A percentile compares a stretch with the other conserved stretches of the same genome.
Evolutionary conservation across 2,113 vertebrate species (phyloP).

Genomic region (Ariopsis seemanni): DNA sequence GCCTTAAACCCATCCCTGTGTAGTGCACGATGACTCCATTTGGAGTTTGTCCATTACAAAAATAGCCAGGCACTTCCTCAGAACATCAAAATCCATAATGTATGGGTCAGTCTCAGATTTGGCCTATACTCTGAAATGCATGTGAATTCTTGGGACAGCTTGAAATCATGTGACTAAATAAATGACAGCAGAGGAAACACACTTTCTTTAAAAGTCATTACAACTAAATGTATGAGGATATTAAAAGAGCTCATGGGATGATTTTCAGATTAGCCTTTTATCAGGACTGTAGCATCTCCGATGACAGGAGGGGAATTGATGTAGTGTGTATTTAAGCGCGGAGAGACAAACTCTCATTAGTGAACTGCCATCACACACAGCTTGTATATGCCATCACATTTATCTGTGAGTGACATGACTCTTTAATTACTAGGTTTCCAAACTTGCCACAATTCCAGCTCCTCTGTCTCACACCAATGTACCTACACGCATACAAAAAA

Average conservation of each 20-base stretch:
- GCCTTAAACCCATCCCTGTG: background rate
- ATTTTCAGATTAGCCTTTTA: constrained; percentile 37
- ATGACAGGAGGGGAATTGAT: constrained; percentile 36
- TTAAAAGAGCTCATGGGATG: constrained; percentile 12
- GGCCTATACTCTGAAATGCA: background rate
- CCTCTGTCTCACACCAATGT: background rate
- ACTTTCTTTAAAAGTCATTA: constrained; percentile 21
- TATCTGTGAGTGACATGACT: constrained; percentile 21
- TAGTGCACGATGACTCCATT: background rate
- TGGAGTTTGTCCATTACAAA: background rate
- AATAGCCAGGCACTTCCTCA: background rate
- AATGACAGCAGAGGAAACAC: constrained; percentile 12
- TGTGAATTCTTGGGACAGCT: background rate
- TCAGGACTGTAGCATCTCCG: constrained; percentile 26
- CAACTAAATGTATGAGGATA: background rate
- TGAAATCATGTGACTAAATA: constrained; percentile 18
- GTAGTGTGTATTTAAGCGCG: constrained; percentile 33
- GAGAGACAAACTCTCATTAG: constrained; percentile 21
- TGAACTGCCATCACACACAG: constrained; percentile 18
- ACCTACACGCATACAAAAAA: background rate
- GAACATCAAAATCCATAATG: background rate
- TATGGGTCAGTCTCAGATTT: background rate
- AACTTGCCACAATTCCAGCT: background rate
- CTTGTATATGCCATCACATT: constrained; percentile 4
- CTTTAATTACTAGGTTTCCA: constrained; percentile 17